Conservation (phyloP, 2,797 vertebrate genomes). For the Psittacula echo region DNA sequence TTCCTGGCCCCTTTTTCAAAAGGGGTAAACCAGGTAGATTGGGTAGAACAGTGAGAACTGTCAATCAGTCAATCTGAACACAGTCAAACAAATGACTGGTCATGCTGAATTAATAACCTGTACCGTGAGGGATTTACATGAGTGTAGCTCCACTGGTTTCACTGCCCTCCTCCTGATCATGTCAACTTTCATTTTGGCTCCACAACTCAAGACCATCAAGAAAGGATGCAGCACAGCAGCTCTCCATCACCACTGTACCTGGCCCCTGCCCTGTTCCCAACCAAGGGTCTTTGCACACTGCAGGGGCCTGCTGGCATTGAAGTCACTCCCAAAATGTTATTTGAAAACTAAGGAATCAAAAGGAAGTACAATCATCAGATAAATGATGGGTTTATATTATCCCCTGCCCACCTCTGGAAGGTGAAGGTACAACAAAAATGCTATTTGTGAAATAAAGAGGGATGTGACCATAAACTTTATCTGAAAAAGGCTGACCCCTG, state of each 20-base stretch:
- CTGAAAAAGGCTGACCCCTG: background rate
- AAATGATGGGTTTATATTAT: background rate
- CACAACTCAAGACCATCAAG: background rate
- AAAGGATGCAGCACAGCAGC: background rate
- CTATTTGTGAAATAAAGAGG: background rate
- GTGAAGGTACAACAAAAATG: background rate
- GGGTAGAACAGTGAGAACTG: accelerated
- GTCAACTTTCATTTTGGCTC: background rate
- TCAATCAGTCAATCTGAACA: background rate
- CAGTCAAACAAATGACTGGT: background rate
- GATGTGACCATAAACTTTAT: background rate
- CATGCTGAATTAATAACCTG: background rate
- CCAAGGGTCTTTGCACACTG: background rate
- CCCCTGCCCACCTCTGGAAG: background rate
- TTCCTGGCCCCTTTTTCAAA: background rate
- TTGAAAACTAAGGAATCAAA: background rate
- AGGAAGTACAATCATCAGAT: background rate
- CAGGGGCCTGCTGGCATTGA: background rate
- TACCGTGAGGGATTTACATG: background rate
- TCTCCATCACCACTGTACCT: background rate
- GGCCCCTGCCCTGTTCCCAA: background rate
- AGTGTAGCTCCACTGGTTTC: background rate
- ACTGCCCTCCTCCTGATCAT: background rate
- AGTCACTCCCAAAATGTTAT: background rate
- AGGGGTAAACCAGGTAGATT: background rate